A percentile compares a stretch with the other conserved stretches of the same genome.
Conservation (phyloP, 92 coral and sea anemone species). For the Phymanthus crucifer region DNA sequence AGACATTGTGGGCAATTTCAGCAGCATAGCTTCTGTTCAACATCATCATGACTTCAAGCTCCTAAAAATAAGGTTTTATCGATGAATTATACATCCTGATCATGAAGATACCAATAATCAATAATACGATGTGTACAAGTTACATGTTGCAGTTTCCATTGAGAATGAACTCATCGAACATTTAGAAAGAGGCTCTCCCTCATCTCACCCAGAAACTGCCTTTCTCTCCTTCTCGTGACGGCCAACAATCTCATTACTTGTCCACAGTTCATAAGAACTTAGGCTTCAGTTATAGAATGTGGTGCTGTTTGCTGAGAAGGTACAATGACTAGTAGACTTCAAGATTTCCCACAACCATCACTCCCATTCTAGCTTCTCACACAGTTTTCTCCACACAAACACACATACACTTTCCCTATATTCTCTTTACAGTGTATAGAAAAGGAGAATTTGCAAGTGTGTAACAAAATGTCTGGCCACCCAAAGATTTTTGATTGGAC, state of each 20-base stretch:
- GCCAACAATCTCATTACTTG: constrained; percentile 79
- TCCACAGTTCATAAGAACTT: constrained; percentile 45
- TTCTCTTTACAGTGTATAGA: too few species aligned
- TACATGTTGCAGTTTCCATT: constrained; percentile 89
- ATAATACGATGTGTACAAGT: neutral
- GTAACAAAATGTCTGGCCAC: too few species aligned
- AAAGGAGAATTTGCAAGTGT: too few species aligned
- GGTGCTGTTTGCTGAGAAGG: constrained; percentile 87
- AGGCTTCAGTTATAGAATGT: constrained; percentile 72
- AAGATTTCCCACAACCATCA: too few species aligned
- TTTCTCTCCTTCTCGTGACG: constrained; percentile 88
- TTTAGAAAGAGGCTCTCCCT: constrained; percentile 77
- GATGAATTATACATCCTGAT: neutral
- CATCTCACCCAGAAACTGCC: constrained; percentile 90
- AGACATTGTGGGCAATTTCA: constrained; percentile 96
- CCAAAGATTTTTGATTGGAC: too few species aligned
- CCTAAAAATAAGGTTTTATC: constrained; percentile 42
- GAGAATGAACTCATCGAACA: constrained; percentile 81
- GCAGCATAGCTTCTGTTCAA: constrained; percentile 94
- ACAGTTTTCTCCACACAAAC: too few species aligned
- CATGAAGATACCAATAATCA: neutral
- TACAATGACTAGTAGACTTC: too few species aligned
- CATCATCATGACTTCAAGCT: constrained; percentile 95
- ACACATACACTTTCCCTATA: too few species aligned
- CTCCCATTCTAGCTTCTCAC: too few species aligned